Conservation (phyloP, 2,888 invertebrate genomes). For the Allygus modestus region DNA sequence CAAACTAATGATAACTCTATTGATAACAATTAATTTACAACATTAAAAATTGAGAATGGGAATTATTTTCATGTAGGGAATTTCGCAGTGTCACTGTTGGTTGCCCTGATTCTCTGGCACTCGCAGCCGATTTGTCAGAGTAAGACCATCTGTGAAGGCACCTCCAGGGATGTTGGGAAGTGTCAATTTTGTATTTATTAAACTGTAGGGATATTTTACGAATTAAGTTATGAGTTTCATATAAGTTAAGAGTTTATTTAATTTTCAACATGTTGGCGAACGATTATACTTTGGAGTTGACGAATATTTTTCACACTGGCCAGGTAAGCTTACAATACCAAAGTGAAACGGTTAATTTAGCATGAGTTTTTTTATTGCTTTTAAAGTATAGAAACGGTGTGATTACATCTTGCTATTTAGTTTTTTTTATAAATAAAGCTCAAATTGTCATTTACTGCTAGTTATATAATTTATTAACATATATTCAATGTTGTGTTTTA, state of each 20-base stretch:
- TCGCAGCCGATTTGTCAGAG: not conserved
- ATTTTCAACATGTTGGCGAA: conserved; percentile 76
- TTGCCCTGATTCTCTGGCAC: not conserved
- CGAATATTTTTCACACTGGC: conserved; percentile 93
- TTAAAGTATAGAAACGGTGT: no score
- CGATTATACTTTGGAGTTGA: conserved; percentile 91
- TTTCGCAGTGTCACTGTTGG: not conserved
- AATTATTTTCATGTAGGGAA: not conserved
- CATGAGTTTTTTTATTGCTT: no score
- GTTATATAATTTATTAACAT: no score
- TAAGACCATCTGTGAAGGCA: not conserved
- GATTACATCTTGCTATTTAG: no score
- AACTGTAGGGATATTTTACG: not conserved
- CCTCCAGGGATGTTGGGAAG: not conserved
- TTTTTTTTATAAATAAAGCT: conserved; percentile 59
- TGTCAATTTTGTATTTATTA: not conserved
- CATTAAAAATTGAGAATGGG: no score
- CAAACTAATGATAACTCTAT: no score
- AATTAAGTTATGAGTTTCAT: conserved; percentile 15
- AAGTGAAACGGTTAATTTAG: no score
- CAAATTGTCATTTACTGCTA: not conserved
- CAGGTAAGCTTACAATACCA: no score
- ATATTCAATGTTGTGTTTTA: no score
- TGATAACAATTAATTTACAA: no score
- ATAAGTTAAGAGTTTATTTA: not conserved